Conservation (phyloP, 2,113 vertebrate species). For the Orcinus orca region DNA sequence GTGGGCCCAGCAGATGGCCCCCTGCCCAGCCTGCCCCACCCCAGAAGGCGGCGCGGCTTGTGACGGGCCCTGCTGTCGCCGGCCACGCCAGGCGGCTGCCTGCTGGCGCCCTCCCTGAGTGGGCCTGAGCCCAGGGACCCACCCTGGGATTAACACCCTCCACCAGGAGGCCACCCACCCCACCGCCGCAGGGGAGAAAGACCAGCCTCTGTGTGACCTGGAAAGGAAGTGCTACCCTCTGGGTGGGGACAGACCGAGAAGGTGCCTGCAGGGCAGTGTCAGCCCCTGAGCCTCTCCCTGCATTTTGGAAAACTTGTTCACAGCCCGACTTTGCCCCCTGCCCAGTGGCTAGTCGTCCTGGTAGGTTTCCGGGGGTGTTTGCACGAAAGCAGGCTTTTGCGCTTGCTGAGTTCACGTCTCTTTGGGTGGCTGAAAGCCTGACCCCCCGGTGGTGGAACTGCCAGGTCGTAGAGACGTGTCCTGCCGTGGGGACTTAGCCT, state of each 20-base stretch:
- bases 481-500: neutral
- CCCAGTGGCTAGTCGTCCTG: accelerated
- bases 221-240: neutral
- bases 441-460: accelerated
- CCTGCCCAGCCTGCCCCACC: neutral
- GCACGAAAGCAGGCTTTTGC: accelerated
- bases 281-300: accelerated
- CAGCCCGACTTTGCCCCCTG: accelerated
- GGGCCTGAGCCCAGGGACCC: neutral
- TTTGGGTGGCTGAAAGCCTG: accelerated
- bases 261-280: neutral
- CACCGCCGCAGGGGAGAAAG: neutral
- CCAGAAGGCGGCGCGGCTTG: neutral
- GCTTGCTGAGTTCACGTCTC: neutral
- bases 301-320: neutral
- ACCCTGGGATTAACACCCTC: neutral
- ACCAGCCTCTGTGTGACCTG: neutral
- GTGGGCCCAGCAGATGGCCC: neutral
- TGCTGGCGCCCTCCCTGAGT: neutral
- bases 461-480: neutral
- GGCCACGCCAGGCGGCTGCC: neutral
- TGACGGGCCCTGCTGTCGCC: neutral
- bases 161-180: accelerated
- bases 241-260: accelerated
- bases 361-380: accelerated